phyloP scores from a whole-genome alignment of 2,113 vertebrate genomes.

The Poeciliopsis retropinna region DNA sequence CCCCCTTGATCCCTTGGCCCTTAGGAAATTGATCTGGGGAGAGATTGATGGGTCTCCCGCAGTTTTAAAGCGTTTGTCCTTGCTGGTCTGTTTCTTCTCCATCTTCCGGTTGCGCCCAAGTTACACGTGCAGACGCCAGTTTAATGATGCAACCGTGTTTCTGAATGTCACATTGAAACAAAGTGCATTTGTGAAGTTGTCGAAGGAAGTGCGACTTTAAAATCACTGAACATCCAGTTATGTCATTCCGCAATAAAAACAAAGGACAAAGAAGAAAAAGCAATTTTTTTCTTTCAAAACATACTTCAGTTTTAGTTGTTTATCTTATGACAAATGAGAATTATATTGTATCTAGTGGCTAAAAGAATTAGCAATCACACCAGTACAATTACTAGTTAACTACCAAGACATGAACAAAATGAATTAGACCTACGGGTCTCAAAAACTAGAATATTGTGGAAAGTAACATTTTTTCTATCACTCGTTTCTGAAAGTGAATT shows the following conservation, averaged over 20 bases:
- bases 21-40: conserved; percentile 81
- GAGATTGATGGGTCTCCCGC: conserved; percentile 81
- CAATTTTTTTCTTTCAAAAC: no score
- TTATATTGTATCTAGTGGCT: no score
- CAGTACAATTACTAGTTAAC: no score
- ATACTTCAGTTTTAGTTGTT: no score
- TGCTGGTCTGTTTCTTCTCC: conserved; percentile 65
- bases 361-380: no score
- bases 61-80: conserved; percentile 81
- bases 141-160: conserved; percentile 75
- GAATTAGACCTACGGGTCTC: no score
- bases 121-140: conserved; percentile 58
- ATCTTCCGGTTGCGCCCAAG: conserved; percentile 30
- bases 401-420: no score
- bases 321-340: neutral
- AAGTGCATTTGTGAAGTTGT: conserved; percentile 18
- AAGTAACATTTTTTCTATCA: no score
- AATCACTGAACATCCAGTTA: neutral
- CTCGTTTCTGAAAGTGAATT: no score
- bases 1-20: conserved; percentile 78
- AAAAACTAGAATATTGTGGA: no score
- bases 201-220: no score
- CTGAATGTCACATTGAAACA: conserved; percentile 79
- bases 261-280: neutral
- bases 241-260: neutral